Evolutionary conservation across 2,113 vertebrate genomes (phyloP).

Genomic region (Tympanuchus pallidicinctus): DNA sequence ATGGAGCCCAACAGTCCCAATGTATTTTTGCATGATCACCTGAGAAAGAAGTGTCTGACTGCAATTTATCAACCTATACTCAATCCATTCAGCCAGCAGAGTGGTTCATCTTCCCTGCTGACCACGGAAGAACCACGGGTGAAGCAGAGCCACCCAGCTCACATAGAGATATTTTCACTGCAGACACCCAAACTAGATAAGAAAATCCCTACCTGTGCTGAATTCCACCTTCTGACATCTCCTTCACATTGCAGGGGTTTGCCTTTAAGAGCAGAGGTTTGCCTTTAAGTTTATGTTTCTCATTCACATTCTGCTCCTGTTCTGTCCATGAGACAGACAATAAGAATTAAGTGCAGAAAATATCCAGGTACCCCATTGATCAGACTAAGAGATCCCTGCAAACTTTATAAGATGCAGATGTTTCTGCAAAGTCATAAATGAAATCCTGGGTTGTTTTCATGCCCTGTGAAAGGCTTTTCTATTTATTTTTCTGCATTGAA

Average conservation of each 20-base stretch:
- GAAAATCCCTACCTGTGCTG: not conserved
- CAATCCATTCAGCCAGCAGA: not conserved
- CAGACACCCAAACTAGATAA: not conserved
- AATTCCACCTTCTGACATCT: not conserved
- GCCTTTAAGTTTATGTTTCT: not conserved
- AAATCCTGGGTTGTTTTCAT: not conserved
- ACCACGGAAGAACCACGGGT: too few relatives aligned
- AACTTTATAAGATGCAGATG: too few relatives aligned
- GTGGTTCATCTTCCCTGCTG: not conserved
- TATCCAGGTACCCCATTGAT: too few relatives aligned
- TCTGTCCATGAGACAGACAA: not conserved
- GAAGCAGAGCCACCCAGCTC: not conserved
- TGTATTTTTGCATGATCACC: not conserved
- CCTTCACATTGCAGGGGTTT: not conserved
- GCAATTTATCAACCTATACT: fast-evolving
- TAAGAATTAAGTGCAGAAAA: not conserved
- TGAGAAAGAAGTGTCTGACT: not conserved
- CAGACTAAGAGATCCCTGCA: not conserved
- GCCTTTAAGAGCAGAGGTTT: not conserved
- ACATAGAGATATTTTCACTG: not conserved
- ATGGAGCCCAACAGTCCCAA: not conserved
- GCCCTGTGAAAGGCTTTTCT: not conserved
- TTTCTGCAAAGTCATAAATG: not conserved
- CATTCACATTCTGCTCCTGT: not conserved
- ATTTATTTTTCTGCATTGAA: not conserved